Conservation (phyloP, 2,888 invertebrate genomes). For the Drosophila emarginata region DNA sequence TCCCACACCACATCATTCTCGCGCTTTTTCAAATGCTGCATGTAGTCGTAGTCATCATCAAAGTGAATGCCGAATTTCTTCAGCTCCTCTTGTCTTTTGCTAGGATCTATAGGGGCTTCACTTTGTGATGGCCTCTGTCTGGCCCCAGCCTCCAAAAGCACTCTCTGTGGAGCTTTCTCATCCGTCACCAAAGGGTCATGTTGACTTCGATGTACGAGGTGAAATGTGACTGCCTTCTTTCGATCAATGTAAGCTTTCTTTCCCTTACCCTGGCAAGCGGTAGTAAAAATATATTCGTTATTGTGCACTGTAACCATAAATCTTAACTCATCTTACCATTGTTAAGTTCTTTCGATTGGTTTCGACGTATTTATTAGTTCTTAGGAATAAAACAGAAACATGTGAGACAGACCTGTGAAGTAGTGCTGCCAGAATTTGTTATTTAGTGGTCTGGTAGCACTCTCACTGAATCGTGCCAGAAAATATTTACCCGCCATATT, state of each 20-base stretch:
- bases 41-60: conserved; percentile 97
- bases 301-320: not conserved
- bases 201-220: conserved; percentile 96
- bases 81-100: conserved; percentile 87
- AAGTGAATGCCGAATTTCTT: conserved; percentile 94
- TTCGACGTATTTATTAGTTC: not conserved
- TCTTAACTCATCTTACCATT: not conserved
- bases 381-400: not conserved
- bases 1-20: conserved; percentile 81
- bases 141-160: conserved; percentile 86
- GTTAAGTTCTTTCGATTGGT: not conserved
- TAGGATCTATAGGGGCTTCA: conserved; percentile 68
- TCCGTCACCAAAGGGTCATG: conserved; percentile 95
- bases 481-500: not conserved
- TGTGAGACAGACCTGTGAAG: not conserved
- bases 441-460: not conserved
- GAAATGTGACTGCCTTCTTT: conserved; percentile 95
- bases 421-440: not conserved
- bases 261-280: conserved; percentile 71
- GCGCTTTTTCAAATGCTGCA: conserved; percentile 89
- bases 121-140: conserved; percentile 68
- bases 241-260: conserved; percentile 90
- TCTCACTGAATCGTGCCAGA: not conserved
- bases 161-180: conserved; percentile 93
- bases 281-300: not conserved